Base-by-base conservation (phyloP, 1,140 invertebrate species). In the Epicauta chinensis region DNA sequence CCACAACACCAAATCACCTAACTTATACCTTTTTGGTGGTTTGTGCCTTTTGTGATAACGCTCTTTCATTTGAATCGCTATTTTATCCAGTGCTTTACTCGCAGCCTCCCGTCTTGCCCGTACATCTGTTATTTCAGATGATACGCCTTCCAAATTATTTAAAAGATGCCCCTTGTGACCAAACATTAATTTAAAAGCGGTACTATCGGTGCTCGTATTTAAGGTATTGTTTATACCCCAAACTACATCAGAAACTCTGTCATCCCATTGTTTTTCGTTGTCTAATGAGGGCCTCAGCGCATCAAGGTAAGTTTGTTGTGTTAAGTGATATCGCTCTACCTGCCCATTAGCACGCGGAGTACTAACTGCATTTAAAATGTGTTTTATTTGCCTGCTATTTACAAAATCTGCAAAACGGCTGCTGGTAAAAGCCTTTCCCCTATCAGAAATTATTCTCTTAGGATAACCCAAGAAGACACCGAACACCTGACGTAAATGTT, bases 391-490 rank as follows among this genome's bases (percentile, higher is more conserved):
- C 50, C 60, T 55, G 2, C 11, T 11, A 6, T 13, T n/a, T 35
- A 61, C 61, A 36, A 64, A 64, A 0, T 56, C 29, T 31, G 42
- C 29, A 49, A 66, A 68, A 9, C 55, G 2, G 38, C 37, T 0
- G 41, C 54, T 14, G 0, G 64, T 62, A 41, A 63, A 68, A 2
- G 62, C 58, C 6, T 46, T 55, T 12, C 62, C 62, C 36, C 59
- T 30, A 60, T 61, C 10, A 49, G 49, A 44, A 16, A 61, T 59
- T 2, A 56, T 17, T 13, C 69, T 51, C 4, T 40, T 31, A n/a
- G n/a, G n/a, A 4, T 66, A 67, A 12, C 62, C 61, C 9, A 69
- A 68, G 62, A 71, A 73, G 17, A 54, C 17, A 12, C 40, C 16
- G 12, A 50, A n/a, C 3, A 49, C n/a, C n/a, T 41, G 30, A 16